A percentile compares a stretch with the other conserved stretches of the same genome.
These are phyloP conservation scores for Numenius phaeopus DNA, from an alignment of 2,797 vertebrate genomes.

Conservation along the genomic window DNA sequence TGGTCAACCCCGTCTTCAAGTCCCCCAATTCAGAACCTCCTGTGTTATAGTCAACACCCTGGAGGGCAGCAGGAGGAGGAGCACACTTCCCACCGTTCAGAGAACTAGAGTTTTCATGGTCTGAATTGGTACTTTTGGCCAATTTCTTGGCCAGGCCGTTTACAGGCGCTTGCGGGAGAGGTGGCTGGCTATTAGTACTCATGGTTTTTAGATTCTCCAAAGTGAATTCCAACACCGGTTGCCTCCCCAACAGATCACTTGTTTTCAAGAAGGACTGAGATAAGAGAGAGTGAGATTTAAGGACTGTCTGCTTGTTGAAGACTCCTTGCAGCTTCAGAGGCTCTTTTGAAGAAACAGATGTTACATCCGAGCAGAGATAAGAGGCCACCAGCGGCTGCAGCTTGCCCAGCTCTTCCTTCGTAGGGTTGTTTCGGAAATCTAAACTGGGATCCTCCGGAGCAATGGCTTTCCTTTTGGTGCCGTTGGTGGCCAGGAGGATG, in stretches of 20 bases:
- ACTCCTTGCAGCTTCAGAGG: slow-evolving; percentile 95
- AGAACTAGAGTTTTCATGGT: slow-evolving; percentile 83
- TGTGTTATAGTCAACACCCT: slow-evolving; percentile 78
- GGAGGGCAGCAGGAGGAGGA: slow-evolving; percentile 72
- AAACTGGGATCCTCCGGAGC: slow-evolving; percentile 87
- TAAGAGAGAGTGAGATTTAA: slow-evolving; percentile 92
- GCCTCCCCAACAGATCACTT: slow-evolving; percentile 90
- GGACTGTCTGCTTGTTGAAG: slow-evolving; percentile 94
- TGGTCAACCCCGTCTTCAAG: slow-evolving; percentile 82
- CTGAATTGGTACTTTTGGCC: slow-evolving; percentile 85
- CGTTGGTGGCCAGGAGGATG: slow-evolving; percentile 92
- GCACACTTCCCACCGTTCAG: slow-evolving; percentile 79
- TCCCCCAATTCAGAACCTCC: slow-evolving; percentile 75
- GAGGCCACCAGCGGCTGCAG: slow-evolving; percentile 94
- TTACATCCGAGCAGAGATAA: slow-evolving; percentile 95
- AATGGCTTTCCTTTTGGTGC: slow-evolving; percentile 91
- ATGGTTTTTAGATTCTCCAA: slow-evolving; percentile 94
- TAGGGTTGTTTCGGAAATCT: slow-evolving; percentile 86
- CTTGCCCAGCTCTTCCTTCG: slow-evolving; percentile 91
- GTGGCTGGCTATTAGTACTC: slow-evolving; percentile 85
- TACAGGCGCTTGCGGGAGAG: slow-evolving; percentile 90
- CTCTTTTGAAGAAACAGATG: slow-evolving; percentile 92
- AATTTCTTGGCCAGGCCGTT: slow-evolving; percentile 96
- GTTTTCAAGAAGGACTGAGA: slow-evolving; percentile 86
- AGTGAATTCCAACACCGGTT: slow-evolving; percentile 92